Evolutionary conservation across 1,140 invertebrate genomes (phyloP).

Genomic region (Drosophila azteca): DNA sequence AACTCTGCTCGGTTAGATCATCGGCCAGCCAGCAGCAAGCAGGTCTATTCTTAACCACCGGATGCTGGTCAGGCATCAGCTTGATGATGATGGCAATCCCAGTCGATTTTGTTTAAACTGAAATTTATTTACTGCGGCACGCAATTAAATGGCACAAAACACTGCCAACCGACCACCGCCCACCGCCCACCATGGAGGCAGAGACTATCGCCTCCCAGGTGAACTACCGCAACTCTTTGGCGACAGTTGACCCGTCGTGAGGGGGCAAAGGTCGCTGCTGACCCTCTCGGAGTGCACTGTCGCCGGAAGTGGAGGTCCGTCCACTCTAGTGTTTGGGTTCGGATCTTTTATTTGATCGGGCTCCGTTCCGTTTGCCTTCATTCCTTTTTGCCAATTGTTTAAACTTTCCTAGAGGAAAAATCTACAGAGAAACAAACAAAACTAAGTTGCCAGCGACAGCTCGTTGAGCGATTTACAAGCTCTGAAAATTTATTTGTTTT

Average conservation of each 20-base stretch:
- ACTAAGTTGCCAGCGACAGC: slow-evolving; percentile 40
- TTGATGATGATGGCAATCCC: slow-evolving; percentile 24
- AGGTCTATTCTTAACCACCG: slow-evolving; percentile 23
- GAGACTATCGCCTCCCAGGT: not conserved
- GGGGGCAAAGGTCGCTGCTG: slow-evolving; percentile 61
- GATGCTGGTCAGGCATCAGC: slow-evolving; percentile 21
- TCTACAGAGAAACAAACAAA: slow-evolving; percentile 42
- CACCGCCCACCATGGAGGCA: slow-evolving; percentile 17
- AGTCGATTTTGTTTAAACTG: slow-evolving; percentile 49
- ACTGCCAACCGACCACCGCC: too few relatives aligned
- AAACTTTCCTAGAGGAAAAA: slow-evolving; percentile 39
- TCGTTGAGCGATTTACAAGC: slow-evolving; percentile 48
- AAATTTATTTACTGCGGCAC: slow-evolving; percentile 46
- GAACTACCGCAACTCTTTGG: slow-evolving; percentile 39
- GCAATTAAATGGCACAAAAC: slow-evolving; percentile 52
- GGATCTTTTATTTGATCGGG: slow-evolving; percentile 10
- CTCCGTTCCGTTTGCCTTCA: not conserved
- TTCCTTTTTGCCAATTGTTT: slow-evolving; percentile 44
- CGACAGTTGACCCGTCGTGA: slow-evolving; percentile 36
- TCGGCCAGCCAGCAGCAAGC: not conserved
- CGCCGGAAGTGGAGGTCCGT: slow-evolving; percentile 57
- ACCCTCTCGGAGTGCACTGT: slow-evolving; percentile 63
- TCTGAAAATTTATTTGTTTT: slow-evolving; percentile 26
- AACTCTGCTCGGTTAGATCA: slow-evolving; percentile 47
- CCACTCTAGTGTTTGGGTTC: slow-evolving; percentile 46